Evolutionary conservation across 2,797 vertebrate genomes (phyloP), one percentile per base, ranked within the genome.

Genomic region (Argentina silus): DNA sequence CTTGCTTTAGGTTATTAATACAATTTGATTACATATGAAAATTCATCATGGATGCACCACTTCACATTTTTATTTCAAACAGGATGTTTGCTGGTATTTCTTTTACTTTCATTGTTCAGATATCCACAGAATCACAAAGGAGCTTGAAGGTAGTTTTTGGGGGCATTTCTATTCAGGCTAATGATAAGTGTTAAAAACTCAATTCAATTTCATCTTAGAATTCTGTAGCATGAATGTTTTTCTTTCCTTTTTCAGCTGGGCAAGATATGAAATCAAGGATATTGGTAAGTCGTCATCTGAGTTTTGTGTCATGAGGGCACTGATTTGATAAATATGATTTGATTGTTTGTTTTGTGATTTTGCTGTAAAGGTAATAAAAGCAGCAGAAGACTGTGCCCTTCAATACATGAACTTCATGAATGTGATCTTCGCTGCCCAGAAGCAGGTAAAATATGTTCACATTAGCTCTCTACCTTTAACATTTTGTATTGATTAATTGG

Each of bases 381-480:
- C 98, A 2, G 96, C 98, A 0, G 96, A 97, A 67, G 98, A 99
- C 89, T 97, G 96, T 0, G 93, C 98, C 0, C 74, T 94, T 44
- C 98, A 99, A 75, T 99, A 99, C 70, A 99, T 99, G 98, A 98
- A 98, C 90, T 98, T 99, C 87, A 99, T 99, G 98, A 99, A 99
- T 2, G 96, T 98, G 64, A 96, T 98, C 90, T 99, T 99, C 15
- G 97, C 98, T 0, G 96, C 98, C 3, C 98, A 99, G 86, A 99
- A 98, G 57, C 96, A 98, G 95, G 98, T 99, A 81, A 85, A 70
- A 23, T 19, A 11, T 0, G 2, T 56, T 27, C 57, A 6, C 50
- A 11, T 72, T 0, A 45, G 0, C 19, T 19, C 45, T 57, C 27
- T 19, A 6, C 3, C 6, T 59, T 74, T 3, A 56, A 67, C 1